Base-by-base conservation (phyloP, 2,113 vertebrate genomes). In the Rhombomys opimus region DNA sequence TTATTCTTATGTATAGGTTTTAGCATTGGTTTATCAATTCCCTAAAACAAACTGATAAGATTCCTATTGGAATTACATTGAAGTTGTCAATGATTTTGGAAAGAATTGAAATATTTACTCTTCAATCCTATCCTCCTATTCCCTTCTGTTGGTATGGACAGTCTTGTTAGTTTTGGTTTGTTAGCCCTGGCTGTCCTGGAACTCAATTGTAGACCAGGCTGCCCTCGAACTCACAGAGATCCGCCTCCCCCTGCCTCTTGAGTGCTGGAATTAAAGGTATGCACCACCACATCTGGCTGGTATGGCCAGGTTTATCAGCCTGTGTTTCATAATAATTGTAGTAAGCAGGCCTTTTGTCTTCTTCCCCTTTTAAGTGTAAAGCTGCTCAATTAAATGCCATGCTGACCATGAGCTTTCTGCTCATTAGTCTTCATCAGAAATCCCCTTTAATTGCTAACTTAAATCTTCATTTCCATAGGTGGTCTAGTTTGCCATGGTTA, bases 71-170 rank as follows among this genome's bases (percentile, higher is more conserved):
- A 78, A 76, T 93, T 93, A 12, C 5, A 61, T 68, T 93, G 59
- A 89, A 85, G 57, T 57, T 92, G 63, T 52, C 65, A 7, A 12
- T 93, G 90, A 90, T 76, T 93, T 87, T 90, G 76, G 52, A 87
- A 50, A 76, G 50, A 85, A 65, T 41, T 70, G n/a, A 78, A 7
- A 32, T 90, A 52, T 46, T 88, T 85, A 65, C 77, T 57, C 30
- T n/a, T 57, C 30, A 35, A 9, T 80, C 52, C 18, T 59, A 23
- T n/a, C 52, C 10, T 57, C 12, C 32, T 59, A 35, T 35, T 59
- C 52, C 78, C 54, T 59, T 81, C n/a, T 23, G 10, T n/a, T 59
- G 11, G 20, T 54, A 57, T 81, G 78, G 78, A 6, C 35, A 59
- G 54, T 54, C 23, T 81, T 23, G 32, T 59, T 30, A 59, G 78